Evolutionary conservation across 2,888 invertebrate genomes (phyloP).

Genomic region (Hylaea fasciaria): DNA sequence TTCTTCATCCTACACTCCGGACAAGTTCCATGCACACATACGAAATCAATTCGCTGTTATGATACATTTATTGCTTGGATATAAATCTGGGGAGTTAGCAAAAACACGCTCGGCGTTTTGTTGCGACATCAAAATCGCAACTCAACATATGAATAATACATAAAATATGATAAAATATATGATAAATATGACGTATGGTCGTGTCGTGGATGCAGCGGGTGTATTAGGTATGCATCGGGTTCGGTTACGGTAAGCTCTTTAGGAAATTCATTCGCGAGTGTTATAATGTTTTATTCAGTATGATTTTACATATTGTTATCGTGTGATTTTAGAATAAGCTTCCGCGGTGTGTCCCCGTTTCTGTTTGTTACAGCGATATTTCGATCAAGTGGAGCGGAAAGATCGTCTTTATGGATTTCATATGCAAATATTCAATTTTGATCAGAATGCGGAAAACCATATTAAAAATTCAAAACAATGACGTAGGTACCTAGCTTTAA

Average conservation of each 20-base stretch:
- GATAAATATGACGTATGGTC: conserved; percentile 57
- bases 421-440: too few relatives aligned
- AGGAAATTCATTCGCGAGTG: conserved; percentile 31
- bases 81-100: conserved; percentile 62
- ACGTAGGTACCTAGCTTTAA: too few relatives aligned
- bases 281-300: conserved; percentile 31
- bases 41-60: conserved; percentile 57
- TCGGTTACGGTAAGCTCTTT: conserved; percentile 41
- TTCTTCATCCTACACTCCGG: conserved; percentile 40
- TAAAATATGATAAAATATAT: conserved; percentile 59
- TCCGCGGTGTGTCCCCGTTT: conserved; percentile 2
- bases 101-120: conserved; percentile 57
- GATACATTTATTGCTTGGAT: conserved; percentile 62
- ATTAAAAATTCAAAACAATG: too few relatives aligned
- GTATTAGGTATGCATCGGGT: conserved; percentile 52
- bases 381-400: conserved; percentile 4
- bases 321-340: conserved; percentile 22
- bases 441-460: too few relatives aligned
- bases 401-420: neutral
- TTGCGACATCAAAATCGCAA: conserved; percentile 75
- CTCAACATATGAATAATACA: conserved; percentile 78
- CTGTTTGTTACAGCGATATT: neutral
- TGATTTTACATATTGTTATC: conserved; percentile 25
- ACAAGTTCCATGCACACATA: conserved; percentile 36
- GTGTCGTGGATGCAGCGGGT: conserved; percentile 53